Evolutionary conservation across 2,888 invertebrate genomes (phyloP), one percentile per base, ranked within the genome.

Genomic region (Scaptomyza caliginosa): DNA sequence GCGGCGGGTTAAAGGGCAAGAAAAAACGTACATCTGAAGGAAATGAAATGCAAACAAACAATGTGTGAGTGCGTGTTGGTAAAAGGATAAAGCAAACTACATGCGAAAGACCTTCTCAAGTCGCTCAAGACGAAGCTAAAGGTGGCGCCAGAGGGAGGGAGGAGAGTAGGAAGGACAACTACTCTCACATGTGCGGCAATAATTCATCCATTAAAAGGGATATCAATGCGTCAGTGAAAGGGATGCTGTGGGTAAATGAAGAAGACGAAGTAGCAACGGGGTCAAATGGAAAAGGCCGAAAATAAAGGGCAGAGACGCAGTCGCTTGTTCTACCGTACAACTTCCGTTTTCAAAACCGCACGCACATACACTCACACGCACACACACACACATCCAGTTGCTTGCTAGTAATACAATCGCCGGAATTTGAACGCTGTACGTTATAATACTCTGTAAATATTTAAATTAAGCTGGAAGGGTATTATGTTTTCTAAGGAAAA

Each of bases 151-250:
- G 24, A 11, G 10, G 24, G 34, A 10, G n/a, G 16, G 5, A n/a
- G 19, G 16, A 3, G 34, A 13, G 21, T 0, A 36, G 21, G 24
- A 23, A 40, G 68, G 80, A 76, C 89, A 88, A 86, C 89, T 89
- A 89, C 89, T 89, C 89, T 88, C 82, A 90, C 88, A 89, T 89
- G 90, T 90, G 88, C 82, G 89, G 90, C 90, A 90, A 90, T 90
- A 89, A 89, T 88, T 89, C 90, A 89, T 89, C 89, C 90, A 90
- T 90, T 89, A 89, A 89, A 89, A 89, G 88, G 89, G 90, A 90
- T 89, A 88, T 85, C 87, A 88, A 84, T 86, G 85, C 80, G 85
- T 77, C 78, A 75, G 81, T 21, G 39, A 39, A 30, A 13, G 17
- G 19, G 43, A 28, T 45, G 77, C 54, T 48, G 34, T 13, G 34